These are phyloP conservation scores for Amblyopsis hoosieri DNA, from an alignment of 2,797 vertebrate genomes.

Conservation along the genomic window DNA sequence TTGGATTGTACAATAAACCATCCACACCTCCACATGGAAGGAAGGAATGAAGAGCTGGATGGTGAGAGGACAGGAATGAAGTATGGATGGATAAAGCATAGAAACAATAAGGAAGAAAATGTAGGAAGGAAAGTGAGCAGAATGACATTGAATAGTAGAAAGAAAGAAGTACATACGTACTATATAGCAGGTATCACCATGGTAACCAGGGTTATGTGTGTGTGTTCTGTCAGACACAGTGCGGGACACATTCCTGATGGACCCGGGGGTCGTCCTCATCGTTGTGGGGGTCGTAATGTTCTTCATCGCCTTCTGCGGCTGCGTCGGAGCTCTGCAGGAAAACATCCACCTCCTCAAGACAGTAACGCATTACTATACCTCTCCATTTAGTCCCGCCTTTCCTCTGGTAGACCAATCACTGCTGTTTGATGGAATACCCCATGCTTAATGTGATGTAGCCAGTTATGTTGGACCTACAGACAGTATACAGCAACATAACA, in stretches of 20 bases:
- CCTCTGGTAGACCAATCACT: no score
- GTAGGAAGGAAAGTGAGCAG: background rate
- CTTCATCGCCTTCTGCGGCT: constrained; percentile 84
- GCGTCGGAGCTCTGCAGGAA: constrained; percentile 79
- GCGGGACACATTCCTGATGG: constrained; percentile 79
- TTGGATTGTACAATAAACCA: no score
- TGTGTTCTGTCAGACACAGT: constrained; percentile 72
- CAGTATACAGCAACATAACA: no score
- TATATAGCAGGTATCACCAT: background rate
- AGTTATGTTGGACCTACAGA: no score
- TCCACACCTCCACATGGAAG: no score
- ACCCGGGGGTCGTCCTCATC: constrained; percentile 81
- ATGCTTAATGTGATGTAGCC: no score
- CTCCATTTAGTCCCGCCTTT: constrained; percentile 10
- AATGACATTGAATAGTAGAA: background rate
- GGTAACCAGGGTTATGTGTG: constrained; percentile 32
- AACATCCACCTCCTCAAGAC: constrained; percentile 81
- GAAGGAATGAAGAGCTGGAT: background rate
- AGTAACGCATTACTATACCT: constrained; percentile 57
- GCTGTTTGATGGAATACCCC: no score
- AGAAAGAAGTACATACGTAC: background rate
- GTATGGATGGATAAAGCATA: background rate
- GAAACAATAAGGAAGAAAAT: background rate
- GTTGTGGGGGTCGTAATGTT: constrained; percentile 84
- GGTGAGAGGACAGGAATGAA: background rate